Conservation (phyloP, 64 coral and sea anemone species). For the Pocillopora verrucosa region DNA sequence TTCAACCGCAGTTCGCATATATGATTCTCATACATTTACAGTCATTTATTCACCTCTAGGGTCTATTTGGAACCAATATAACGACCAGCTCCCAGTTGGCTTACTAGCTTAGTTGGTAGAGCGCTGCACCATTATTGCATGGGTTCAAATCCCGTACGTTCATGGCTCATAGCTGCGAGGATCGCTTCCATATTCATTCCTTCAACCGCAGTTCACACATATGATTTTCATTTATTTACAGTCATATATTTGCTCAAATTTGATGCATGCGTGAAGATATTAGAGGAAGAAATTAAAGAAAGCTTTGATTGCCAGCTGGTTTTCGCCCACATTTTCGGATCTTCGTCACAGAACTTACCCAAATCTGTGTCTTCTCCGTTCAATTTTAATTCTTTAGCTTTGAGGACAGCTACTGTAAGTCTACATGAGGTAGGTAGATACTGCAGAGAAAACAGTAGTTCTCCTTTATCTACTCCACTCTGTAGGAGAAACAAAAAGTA, state of each 20-base stretch:
- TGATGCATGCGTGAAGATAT: neutral
- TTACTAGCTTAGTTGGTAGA: neutral
- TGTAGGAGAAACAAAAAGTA: constrained; percentile 1
- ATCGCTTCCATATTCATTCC: no score
- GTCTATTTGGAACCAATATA: no score
- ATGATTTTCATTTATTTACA: no score
- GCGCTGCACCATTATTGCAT: no score
- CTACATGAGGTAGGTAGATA: constrained; percentile 76
- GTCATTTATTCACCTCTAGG: no score
- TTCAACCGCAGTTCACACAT: no score
- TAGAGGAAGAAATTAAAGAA: neutral
- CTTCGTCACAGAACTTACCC: neutral
- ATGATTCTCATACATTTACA: no score
- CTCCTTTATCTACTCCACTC: constrained; percentile 68
- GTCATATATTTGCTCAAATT: neutral
- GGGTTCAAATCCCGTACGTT: no score
- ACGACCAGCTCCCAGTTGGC: no score
- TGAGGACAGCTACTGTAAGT: constrained; percentile 79
- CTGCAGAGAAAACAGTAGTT: constrained; percentile 88
- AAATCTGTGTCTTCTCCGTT: constrained; percentile 53
- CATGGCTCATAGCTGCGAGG: no score
- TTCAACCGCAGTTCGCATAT: no score
- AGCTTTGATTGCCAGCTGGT: no score
- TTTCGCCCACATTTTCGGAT: neutral
- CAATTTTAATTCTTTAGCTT: constrained; percentile 64